A percentile compares a stretch with the other conserved stretches of the same genome.
These are phyloP conservation scores for Eunapius fragilis DNA, from an alignment of 37 sponge, comb jelly and placozoan genomes.

Conservation along the genomic window DNA sequence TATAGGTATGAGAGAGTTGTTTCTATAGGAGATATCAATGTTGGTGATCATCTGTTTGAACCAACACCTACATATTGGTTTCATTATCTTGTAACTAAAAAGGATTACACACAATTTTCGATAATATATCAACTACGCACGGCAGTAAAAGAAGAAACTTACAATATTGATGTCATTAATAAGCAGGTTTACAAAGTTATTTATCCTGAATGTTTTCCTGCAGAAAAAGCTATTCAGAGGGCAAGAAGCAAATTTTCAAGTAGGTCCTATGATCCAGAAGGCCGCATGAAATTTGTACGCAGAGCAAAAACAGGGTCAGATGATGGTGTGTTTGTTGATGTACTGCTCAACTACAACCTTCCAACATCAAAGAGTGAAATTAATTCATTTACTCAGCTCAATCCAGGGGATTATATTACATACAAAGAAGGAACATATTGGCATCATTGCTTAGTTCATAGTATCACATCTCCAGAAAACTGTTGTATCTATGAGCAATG, in stretches of 20 bases:
- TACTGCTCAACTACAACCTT: slow-evolving; percentile 5
- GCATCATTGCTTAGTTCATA: slow-evolving; percentile 27
- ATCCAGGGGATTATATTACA: slow-evolving; percentile 43
- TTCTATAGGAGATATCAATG: slow-evolving; percentile 12
- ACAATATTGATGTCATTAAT: slow-evolving; percentile 17
- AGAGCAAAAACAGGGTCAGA: slow-evolving; percentile 59
- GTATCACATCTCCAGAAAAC: slow-evolving; percentile 5
- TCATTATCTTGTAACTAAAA: slow-evolving; percentile 28
- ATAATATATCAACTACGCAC: slow-evolving; percentile 5
- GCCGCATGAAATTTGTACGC: slow-evolving; percentile 41
- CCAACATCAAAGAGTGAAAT: slow-evolving; percentile 46
- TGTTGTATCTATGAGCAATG: slow-evolving; percentile 17
- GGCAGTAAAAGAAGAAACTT: slow-evolving; percentile 7
- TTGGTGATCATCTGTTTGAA: slow-evolving; percentile 38
- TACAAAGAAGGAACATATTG: background rate
- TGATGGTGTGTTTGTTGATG: slow-evolving; percentile 37
- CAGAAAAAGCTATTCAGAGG: slow-evolving; percentile 18
- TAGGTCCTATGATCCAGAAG: background rate
- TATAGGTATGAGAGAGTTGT: slow-evolving; percentile 12
- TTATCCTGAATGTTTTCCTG: slow-evolving; percentile 34
- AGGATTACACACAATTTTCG: background rate
- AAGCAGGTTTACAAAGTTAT: slow-evolving; percentile 22
- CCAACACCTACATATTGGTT: slow-evolving; percentile 19
- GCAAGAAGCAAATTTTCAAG: slow-evolving; percentile 11
- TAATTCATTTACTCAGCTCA: slow-evolving; percentile 27